Percentiles rank a stretch among this genome's conserved stretches.
These are phyloP conservation scores for Polypedilum vanderplanki DNA, from an alignment of 1,140 invertebrate species.

Conservation along the genomic window DNA sequence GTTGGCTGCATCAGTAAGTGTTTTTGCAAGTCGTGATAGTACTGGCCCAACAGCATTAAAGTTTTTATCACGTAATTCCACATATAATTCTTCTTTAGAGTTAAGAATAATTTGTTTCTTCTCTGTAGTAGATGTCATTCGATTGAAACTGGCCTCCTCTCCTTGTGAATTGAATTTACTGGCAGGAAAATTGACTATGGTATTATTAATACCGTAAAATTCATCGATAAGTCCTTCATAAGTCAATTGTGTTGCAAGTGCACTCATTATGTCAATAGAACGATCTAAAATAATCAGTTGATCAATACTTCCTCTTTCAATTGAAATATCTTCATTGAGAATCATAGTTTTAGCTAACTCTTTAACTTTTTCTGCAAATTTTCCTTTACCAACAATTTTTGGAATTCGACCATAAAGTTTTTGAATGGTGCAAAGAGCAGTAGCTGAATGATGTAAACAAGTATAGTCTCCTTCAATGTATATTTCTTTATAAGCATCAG, in stretches of 20 bases:
- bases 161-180: slow-evolving; percentile 66
- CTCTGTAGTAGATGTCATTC: slow-evolving; percentile 51
- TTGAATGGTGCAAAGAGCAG: slow-evolving; percentile 79
- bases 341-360: slow-evolving; percentile 73
- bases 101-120: slow-evolving; percentile 82
- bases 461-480: slow-evolving; percentile 83
- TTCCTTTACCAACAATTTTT: slow-evolving; percentile 83
- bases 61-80: slow-evolving; percentile 86
- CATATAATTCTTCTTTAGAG: slow-evolving; percentile 83
- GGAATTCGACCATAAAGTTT: slow-evolving; percentile 83
- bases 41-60: slow-evolving; percentile 85
- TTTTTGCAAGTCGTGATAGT: slow-evolving; percentile 79
- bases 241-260: slow-evolving; percentile 88
- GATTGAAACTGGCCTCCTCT: slow-evolving; percentile 55
- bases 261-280: slow-evolving; percentile 84
- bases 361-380: slow-evolving; percentile 79
- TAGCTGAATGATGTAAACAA: slow-evolving; percentile 78
- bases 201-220: slow-evolving; percentile 51
- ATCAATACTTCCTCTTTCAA: slow-evolving; percentile 61
- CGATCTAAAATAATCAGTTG: slow-evolving; percentile 84
- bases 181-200: slow-evolving; percentile 73
- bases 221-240: slow-evolving; percentile 92
- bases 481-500: slow-evolving; percentile 73
- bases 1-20: slow-evolving; percentile 79
- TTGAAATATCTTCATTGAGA: slow-evolving; percentile 35